phyloP scores from a whole-genome alignment of 2,888 invertebrate species.

The Eupithecia tripunctaria region DNA sequence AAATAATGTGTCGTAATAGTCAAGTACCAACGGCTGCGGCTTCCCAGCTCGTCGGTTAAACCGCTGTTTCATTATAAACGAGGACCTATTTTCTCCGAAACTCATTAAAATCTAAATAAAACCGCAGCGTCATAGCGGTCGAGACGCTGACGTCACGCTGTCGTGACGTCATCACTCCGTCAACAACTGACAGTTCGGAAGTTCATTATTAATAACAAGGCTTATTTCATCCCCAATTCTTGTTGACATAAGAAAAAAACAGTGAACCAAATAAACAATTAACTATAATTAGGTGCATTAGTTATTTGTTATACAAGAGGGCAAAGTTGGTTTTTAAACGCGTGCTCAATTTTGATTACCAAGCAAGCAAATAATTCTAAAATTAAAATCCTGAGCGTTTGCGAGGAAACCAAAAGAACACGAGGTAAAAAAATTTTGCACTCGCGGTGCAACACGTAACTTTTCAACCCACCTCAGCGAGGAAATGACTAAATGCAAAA shows the following conservation, averaged over 20 bases:
- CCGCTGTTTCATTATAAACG: neutral
- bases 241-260: neutral
- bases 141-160: conserved; percentile 39
- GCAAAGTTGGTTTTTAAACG: too few species aligned
- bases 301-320: too few species aligned
- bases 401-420: too few species aligned
- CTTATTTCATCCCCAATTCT: too few species aligned
- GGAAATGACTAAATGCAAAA: too few species aligned
- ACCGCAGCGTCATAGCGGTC: conserved; percentile 23
- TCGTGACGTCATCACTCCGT: conserved; percentile 9
- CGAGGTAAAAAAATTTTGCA: too few species aligned
- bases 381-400: too few species aligned
- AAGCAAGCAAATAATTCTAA: too few species aligned
- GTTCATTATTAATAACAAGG: neutral
- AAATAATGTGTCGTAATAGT: neutral
- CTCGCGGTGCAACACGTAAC: too few species aligned
- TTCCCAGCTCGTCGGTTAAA: neutral
- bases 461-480: too few species aligned
- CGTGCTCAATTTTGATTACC: too few species aligned
- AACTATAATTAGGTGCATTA: too few species aligned
- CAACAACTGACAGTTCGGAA: neutral
- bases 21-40: neutral
- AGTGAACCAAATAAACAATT: neutral
- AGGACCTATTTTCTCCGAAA: neutral
- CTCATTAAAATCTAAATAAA: conserved; percentile 13